A percentile compares a stretch with the other conserved stretches of the same genome.
These are phyloP conservation scores for Mionectes macconnelli DNA, from an alignment of 2,113 vertebrate genomes.

Conservation along the genomic window DNA sequence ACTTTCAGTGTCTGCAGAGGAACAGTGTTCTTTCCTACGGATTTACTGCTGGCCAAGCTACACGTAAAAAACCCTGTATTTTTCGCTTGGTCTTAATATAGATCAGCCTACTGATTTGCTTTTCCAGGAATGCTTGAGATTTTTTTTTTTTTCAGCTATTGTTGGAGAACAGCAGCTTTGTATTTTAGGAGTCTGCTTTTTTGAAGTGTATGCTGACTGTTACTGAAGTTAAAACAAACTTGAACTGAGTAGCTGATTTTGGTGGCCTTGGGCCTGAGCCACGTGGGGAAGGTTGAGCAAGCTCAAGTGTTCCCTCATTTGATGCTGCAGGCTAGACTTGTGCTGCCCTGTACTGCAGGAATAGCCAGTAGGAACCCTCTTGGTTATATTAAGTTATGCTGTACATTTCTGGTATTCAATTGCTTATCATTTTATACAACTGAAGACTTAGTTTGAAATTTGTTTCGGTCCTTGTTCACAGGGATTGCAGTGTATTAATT, in stretches of 20 bases:
- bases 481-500: not conserved
- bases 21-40: not conserved
- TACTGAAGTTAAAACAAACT: not conserved
- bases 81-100: slow-evolving; percentile 35
- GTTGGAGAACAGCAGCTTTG: not conserved
- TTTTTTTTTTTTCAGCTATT: not conserved
- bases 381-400: not conserved
- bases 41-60: not conserved
- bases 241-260: not conserved
- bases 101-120: not conserved
- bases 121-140: slow-evolving; percentile 7
- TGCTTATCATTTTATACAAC: not conserved
- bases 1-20: not conserved
- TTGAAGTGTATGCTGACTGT: not conserved
- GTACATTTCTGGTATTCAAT: not conserved
- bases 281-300: not conserved
- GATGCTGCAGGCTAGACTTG: not conserved
- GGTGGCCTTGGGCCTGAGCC: not conserved
- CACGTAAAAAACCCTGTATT: not conserved
- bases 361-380: not conserved
- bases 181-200: not conserved
- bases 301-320: not conserved
- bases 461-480: not conserved
- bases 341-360: not conserved
- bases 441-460: not conserved